Evolutionary conservation across 1,140 invertebrate genomes (phyloP).

Genomic region (Calliopsis andreniformis): DNA sequence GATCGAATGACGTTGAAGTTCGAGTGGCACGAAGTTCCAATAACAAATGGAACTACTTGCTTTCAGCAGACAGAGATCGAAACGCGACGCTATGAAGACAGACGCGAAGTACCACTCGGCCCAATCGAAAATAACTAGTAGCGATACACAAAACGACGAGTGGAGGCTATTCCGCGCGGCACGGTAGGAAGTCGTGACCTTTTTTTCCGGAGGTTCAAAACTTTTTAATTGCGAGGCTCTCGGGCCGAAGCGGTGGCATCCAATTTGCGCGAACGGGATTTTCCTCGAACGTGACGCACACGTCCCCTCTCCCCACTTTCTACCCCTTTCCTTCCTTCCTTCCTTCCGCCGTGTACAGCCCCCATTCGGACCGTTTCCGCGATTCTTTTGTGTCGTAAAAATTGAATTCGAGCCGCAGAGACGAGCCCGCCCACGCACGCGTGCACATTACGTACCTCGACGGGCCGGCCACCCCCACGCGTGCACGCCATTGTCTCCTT

Average conservation of each 20-base stretch:
- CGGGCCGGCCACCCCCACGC: background rate
- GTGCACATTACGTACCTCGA: background rate
- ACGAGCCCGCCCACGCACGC: slow-evolving; percentile 13
- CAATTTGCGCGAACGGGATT: slow-evolving; percentile 79
- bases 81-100: too few species aligned
- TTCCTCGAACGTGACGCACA: slow-evolving; percentile 71
- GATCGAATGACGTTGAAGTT: too few species aligned
- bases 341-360: slow-evolving; percentile 25
- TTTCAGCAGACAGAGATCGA: too few species aligned
- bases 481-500: background rate
- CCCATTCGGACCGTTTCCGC: slow-evolving; percentile 42
- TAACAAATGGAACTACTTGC: too few species aligned
- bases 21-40: too few species aligned
- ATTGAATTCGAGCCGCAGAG: slow-evolving; percentile 58
- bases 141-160: background rate
- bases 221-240: slow-evolving; percentile 80
- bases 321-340: slow-evolving; percentile 16
- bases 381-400: slow-evolving; percentile 67
- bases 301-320: slow-evolving; percentile 21
- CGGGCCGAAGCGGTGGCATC: slow-evolving; percentile 71
- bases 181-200: slow-evolving; percentile 45
- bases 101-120: too few species aligned
- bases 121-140: background rate
- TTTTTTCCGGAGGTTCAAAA: slow-evolving; percentile 69
- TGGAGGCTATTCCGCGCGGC: background rate